These are phyloP conservation scores for Calameuta filiformis DNA, from an alignment of 2,888 invertebrate genomes.

Conservation along the genomic window DNA sequence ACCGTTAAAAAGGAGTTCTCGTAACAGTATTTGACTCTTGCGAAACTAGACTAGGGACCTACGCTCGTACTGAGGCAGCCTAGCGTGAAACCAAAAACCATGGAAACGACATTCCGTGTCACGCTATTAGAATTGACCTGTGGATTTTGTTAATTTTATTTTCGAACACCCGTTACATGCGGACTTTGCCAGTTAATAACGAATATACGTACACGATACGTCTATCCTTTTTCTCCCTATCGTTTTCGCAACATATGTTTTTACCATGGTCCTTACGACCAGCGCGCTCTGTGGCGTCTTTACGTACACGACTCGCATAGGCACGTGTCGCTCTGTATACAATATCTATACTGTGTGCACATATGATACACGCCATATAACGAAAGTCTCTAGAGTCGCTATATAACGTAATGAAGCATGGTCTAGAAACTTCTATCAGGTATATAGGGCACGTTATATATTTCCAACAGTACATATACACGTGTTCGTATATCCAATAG, in stretches of 20 bases:
- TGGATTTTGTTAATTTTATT: not conserved
- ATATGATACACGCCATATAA: not conserved
- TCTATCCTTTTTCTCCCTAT: not conserved
- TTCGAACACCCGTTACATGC: not conserved
- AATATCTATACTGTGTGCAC: not conserved
- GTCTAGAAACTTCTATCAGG: not conserved
- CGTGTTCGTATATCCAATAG: not conserved
- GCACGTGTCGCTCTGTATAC: not conserved
- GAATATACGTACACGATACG: not conserved
- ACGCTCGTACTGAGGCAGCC: not conserved
- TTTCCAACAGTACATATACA: not conserved
- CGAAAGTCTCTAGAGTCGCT: not conserved
- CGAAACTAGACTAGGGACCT: not conserved
- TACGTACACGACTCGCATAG: not conserved
- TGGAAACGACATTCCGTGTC: not conserved
- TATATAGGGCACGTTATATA: not conserved
- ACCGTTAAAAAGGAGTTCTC: not conserved
- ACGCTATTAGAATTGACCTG: not conserved
- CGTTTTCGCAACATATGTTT: not conserved
- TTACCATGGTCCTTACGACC: not conserved
- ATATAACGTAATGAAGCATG: not conserved
- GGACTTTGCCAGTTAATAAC: not conserved
- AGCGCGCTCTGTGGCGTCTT: not conserved
- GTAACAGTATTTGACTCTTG: not conserved
- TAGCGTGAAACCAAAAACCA: not conserved